Evolutionary conservation across 2,888 invertebrate species (phyloP), one percentile per base, ranked within the genome.

Genomic region (Ethmia dodecea): DNA sequence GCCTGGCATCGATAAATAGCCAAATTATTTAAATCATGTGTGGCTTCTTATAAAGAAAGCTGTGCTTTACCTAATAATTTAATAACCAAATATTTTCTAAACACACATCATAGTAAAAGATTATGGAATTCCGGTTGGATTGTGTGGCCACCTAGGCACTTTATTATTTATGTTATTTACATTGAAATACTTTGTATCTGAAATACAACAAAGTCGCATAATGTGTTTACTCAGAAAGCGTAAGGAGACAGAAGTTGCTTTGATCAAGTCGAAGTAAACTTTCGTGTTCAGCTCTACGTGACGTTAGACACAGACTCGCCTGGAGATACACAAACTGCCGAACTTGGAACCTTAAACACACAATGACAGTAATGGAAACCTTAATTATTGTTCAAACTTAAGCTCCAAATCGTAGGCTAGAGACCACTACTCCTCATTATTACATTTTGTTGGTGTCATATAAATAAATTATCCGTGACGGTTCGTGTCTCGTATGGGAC

Each of bases 321-420:
- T 22, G 4, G n/a, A n/a, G n/a, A n/a, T 3, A n/a, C 22, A 22
- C 22, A 22, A 22, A 22, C n/a, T 22, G 22, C 49, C 38, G 54
- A 68, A 66, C 60, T 67, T 62, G 42, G 40, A 48, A 49, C 59
- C 58, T 63, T 60, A 55, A 8, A 16, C 35, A 45, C 45, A 50
- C 35, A 55, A 10, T 29, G n/a, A 26, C 4, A 13, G 26, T 33
- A 74, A 72, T 74, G 67, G 59, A 68, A 60, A 49, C 42, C 56
- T 55, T 73, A 73, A 73, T 73, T 70, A 76, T 74, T 63, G 68
- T 49, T 41, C 46, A 47, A 74, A 78, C 60, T 77, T 77, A 47
- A 47, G 45, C 47, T 48, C 39, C 33, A 42, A 64, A 72, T 65
- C 48, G 61, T 59, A 60, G 56, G 42, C 59, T 45, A 40, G 69